phyloP scores from a whole-genome alignment of 2,888 invertebrate species.

The Chaetogeoica ovagalla region DNA sequence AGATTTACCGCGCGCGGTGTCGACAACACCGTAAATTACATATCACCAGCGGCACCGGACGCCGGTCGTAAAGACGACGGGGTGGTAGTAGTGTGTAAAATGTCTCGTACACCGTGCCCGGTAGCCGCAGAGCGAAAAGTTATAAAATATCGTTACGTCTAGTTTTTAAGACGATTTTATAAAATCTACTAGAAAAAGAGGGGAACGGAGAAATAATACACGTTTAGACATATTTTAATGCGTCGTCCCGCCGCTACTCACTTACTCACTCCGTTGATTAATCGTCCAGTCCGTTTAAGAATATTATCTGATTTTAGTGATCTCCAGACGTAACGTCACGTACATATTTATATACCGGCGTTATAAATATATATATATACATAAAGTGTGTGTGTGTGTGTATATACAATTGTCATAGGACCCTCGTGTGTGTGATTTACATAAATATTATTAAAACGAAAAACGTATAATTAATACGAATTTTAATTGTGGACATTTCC shows the following conservation, averaged over 20 bases:
- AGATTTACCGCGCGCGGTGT: no score
- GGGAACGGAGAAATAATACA: background rate
- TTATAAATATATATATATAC: background rate
- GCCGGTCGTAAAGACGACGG: constrained; percentile 13
- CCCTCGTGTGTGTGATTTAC: no score
- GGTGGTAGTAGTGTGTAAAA: constrained; percentile 1
- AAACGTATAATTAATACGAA: no score
- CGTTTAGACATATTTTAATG: constrained; percentile 40
- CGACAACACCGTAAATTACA: background rate
- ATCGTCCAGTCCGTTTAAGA: background rate
- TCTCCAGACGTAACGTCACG: constrained; percentile 40
- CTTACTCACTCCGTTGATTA: constrained; percentile 46
- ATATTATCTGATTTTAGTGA: constrained; percentile 23
- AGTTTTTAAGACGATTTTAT: constrained; percentile 24
- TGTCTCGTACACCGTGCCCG: constrained; percentile 51
- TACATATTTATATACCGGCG: background rate
- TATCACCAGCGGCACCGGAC: background rate
- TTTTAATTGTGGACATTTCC: no score
- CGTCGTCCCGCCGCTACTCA: constrained; percentile 13
- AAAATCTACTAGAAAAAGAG: no score
- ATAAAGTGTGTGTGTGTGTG: background rate
- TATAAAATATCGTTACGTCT: constrained; percentile 5
- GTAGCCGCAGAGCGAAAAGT: constrained; percentile 35
- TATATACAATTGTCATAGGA: no score
- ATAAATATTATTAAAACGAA: no score